A percentile compares a stretch with the other conserved stretches of the same genome.
Conservation (phyloP, 2,797 vertebrate genomes). For the Euphonia xanthogaster region DNA sequence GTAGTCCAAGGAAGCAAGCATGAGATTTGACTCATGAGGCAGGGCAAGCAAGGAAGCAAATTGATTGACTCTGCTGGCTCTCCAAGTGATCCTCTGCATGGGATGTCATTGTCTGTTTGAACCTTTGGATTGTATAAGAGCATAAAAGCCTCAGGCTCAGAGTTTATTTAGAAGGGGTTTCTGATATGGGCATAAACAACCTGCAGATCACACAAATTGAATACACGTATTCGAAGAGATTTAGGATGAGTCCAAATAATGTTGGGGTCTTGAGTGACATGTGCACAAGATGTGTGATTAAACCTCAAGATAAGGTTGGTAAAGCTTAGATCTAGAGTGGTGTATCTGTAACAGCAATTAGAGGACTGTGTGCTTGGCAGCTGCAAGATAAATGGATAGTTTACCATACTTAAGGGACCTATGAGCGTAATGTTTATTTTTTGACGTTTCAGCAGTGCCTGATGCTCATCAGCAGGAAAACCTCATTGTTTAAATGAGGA, state of each 20-base stretch:
- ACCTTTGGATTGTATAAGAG: background rate
- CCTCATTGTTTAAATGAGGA: background rate
- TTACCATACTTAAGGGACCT: background rate
- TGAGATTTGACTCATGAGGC: background rate
- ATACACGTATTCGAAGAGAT: background rate
- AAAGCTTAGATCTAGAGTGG: background rate
- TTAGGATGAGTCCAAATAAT: background rate
- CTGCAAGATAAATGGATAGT: background rate
- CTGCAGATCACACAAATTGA: background rate
- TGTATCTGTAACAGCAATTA: background rate
- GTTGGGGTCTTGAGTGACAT: background rate
- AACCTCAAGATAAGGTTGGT: background rate
- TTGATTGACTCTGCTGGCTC: background rate
- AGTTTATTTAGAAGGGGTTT: background rate
- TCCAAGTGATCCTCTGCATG: background rate
- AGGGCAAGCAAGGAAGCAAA: background rate
- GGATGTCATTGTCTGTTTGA: background rate
- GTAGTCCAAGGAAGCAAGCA: background rate
- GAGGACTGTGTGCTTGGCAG: background rate
- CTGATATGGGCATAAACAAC: background rate
- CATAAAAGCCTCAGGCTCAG: background rate
- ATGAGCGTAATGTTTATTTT: conserved; percentile 8
- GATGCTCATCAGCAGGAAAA: background rate
- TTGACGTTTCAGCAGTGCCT: background rate
- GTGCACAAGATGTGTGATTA: background rate